Base-by-base conservation (phyloP, 2,888 invertebrate genomes). In the Drosophila fungiperda region DNA sequence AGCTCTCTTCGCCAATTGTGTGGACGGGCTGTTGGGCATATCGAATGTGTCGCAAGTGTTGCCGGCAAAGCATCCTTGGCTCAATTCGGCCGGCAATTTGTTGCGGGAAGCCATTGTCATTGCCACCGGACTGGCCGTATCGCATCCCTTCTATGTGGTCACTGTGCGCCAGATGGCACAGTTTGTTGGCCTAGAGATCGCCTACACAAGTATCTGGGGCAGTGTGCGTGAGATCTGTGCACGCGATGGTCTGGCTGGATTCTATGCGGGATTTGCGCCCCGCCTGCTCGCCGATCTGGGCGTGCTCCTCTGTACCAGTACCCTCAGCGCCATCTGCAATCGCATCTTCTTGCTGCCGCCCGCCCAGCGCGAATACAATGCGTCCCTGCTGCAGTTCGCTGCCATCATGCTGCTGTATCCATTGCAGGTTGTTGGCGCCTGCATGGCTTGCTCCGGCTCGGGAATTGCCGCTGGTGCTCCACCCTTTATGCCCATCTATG, bases 111-210 rank as follows among this genome's bases (percentile, higher is more conserved):
- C 48, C 3, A 2, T 80, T 6, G 62, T 83, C 0, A 7, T 86
- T 12, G 36, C 49, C 42, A 73, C 71, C 0, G 81, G 76, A 1
- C n/a, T 83, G 53, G 49, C 32, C 1, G 15, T 83, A 0, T 68
- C 87, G 5, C 89, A 85, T 42, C 89, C 84, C 1, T 83, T 85
- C 9, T 71, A 86, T 15, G 81, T 85, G 3, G 42, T 85, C 15
- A 61, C 81, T 23, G 78, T 83, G 42, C 84, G 84, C 8, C 84
- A 85, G 42, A 76, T 86, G 60, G 84, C 83, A 1, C 83, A 86
- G 55, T 88, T 88, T 4, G 76, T 85, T 3, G 84, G 84, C 1
- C 58, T 68, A 0, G 84, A 88, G 35, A 0, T 42, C 0, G 42
- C 58, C 38, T 84, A 88, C 17, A 45, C 33, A 0, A 61, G 50